A percentile compares a stretch with the other conserved stretches of the same genome.
Evolutionary conservation across 2,113 vertebrate species (phyloP).

Genomic region (Passerina amoena): DNA sequence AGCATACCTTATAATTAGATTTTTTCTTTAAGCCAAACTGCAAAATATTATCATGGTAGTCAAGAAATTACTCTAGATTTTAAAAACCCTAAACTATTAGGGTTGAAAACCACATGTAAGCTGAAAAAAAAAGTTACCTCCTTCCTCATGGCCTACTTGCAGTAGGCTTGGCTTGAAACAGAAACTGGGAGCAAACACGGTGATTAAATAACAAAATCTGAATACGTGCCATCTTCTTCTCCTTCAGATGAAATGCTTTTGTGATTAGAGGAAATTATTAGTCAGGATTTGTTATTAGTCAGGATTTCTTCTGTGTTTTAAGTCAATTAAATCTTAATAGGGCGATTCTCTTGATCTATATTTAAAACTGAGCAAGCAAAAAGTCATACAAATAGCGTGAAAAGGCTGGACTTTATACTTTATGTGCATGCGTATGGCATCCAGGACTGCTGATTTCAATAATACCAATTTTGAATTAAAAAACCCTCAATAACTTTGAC

Average conservation of each 20-base stretch:
- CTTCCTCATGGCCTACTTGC: background rate
- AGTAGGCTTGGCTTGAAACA: background rate
- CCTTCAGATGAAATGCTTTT: background rate
- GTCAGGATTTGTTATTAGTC: background rate
- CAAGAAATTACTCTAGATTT: background rate
- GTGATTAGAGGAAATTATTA: background rate
- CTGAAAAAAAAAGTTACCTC: background rate
- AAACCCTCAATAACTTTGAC: background rate
- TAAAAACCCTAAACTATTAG: background rate
- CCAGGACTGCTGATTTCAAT: background rate
- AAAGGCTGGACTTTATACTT: background rate
- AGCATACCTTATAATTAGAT: background rate
- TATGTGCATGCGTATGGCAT: background rate
- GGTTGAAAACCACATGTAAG: background rate
- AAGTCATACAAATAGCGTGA: background rate
- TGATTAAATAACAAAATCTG: background rate
- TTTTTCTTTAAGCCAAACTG: background rate
- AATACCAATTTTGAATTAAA: background rate
- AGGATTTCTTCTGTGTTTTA: background rate
- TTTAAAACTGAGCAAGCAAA: background rate
- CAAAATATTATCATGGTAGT: background rate
- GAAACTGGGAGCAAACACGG: background rate
- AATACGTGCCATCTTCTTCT: background rate
- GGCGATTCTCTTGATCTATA: background rate
- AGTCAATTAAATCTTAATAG: conserved; percentile 15